Conservation (phyloP, 2,113 vertebrate genomes). For the Lethenteron reissneri region DNA sequence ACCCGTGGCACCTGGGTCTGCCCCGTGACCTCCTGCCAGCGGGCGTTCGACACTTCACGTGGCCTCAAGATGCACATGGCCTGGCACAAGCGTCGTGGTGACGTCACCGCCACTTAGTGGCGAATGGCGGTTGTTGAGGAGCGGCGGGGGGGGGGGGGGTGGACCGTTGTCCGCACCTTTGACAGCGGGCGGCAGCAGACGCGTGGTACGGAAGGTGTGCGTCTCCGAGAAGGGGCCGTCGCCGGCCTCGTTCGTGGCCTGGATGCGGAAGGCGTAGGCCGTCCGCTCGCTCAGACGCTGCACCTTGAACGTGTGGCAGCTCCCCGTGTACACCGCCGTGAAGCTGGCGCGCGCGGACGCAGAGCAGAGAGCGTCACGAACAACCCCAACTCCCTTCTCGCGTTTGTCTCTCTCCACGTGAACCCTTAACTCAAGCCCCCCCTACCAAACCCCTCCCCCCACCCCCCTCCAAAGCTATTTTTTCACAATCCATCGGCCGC, state of each 20-base stretch:
- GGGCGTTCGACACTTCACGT: too few species aligned
- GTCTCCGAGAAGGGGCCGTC: conserved; percentile 31
- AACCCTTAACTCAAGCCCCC: neutral
- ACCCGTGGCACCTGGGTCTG: too few species aligned
- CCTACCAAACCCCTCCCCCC: too few species aligned
- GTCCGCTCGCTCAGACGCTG: conserved; percentile 34
- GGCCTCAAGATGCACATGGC: too few species aligned
- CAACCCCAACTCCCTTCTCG: neutral
- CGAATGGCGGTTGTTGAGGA: neutral
- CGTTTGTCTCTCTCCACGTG: neutral
- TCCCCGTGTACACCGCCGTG: conserved; percentile 41
- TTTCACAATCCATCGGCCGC: too few species aligned
- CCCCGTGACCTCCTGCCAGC: too few species aligned
- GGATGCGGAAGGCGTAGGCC: conserved; percentile 37
- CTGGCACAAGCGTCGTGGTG: too few species aligned
- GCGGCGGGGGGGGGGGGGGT: neutral
- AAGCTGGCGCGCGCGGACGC: conserved; percentile 29
- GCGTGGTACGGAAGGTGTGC: conserved; percentile 35
- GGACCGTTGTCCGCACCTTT: conserved; percentile 38
- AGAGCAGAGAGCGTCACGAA: neutral
- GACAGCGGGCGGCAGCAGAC: conserved; percentile 33
- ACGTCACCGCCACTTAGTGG: too few species aligned
- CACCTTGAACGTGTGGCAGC: conserved; percentile 38
- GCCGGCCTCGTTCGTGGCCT: conserved; percentile 32
- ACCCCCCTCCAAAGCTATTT: too few species aligned